Percentiles rank a stretch among this genome's conserved stretches.
Conservation (phyloP, 2,888 invertebrate species). For the Hypsopygia costalis region DNA sequence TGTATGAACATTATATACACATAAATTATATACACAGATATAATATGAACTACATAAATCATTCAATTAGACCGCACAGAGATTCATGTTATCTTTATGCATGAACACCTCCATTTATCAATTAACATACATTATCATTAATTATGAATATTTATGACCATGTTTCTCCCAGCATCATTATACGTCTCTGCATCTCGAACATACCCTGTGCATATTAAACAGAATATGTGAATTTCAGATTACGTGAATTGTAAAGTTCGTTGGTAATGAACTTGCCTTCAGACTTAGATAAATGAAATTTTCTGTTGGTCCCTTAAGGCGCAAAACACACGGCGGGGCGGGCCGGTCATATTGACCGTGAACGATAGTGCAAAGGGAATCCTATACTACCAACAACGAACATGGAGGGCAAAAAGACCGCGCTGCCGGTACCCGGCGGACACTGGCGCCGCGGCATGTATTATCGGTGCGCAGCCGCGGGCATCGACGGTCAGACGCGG, state of each 20-base stretch:
- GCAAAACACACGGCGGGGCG: too few species aligned
- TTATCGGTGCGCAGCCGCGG: too few species aligned
- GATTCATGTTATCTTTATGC: conserved; percentile 20
- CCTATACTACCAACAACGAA: too few species aligned
- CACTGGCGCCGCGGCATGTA: too few species aligned
- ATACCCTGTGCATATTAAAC: neutral
- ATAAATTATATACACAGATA: too few species aligned
- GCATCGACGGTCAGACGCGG: too few species aligned
- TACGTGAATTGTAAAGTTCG: neutral
- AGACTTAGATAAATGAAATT: neutral
- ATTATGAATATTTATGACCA: conserved; percentile 17
- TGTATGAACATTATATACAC: too few species aligned
- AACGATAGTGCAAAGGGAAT: too few species aligned
- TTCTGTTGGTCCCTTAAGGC: too few species aligned
- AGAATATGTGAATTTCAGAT: neutral
- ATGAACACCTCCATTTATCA: conserved; percentile 24
- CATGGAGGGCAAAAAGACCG: too few species aligned
- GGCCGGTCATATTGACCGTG: too few species aligned
- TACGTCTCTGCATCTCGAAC: neutral
- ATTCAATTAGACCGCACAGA: conserved; percentile 16
- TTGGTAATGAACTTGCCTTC: neutral
- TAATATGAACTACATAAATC: conserved; percentile 11
- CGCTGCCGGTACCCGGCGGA: too few species aligned
- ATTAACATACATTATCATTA: conserved; percentile 23
- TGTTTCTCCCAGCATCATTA: conserved; percentile 7